Percentiles rank a stretch among this genome's conserved stretches.
These are phyloP conservation scores for Dasyprocta punctata DNA, from an alignment of 2,113 vertebrate species.

Conservation along the genomic window DNA sequence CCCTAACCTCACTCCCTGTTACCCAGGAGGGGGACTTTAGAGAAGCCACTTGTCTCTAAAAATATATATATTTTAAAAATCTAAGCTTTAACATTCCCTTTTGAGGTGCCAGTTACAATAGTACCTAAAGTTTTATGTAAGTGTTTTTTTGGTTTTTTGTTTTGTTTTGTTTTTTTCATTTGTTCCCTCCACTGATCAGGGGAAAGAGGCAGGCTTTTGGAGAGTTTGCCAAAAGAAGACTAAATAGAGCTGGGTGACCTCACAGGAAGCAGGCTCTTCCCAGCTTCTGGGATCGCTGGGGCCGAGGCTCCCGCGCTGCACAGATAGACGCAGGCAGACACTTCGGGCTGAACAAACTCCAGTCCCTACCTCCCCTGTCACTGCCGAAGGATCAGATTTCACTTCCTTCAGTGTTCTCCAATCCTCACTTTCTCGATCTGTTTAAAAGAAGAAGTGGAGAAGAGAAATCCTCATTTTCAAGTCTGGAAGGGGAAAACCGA, in stretches of 20 bases:
- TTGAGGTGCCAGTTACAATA: neutral
- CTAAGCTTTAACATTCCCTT: neutral
- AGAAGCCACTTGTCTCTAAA: neutral
- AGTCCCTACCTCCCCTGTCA: neutral
- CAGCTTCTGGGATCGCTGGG: neutral
- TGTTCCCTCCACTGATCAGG: neutral
- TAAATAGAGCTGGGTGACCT: neutral
- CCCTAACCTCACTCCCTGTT: neutral
- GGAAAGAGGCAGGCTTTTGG: neutral
- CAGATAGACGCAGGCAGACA: neutral
- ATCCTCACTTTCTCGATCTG: slow-evolving; percentile 57
- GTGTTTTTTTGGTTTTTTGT: too few species aligned
- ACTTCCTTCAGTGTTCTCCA: slow-evolving; percentile 45
- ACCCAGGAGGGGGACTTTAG: neutral
- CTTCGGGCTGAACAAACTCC: neutral
- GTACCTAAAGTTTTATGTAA: neutral
- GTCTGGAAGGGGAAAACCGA: slow-evolving; percentile 21
- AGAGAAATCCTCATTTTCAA: slow-evolving; percentile 41
- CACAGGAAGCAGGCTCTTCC: slow-evolving; percentile 74
- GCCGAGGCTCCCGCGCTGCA: neutral
- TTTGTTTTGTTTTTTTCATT: neutral
- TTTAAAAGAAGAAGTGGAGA: slow-evolving; percentile 44
- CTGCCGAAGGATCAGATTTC: slow-evolving; percentile 51
- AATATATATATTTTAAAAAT: too few species aligned
- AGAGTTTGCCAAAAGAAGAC: neutral